These are phyloP conservation scores for Spisula solida DNA, from an alignment of 2,888 invertebrate genomes.

Conservation along the genomic window DNA sequence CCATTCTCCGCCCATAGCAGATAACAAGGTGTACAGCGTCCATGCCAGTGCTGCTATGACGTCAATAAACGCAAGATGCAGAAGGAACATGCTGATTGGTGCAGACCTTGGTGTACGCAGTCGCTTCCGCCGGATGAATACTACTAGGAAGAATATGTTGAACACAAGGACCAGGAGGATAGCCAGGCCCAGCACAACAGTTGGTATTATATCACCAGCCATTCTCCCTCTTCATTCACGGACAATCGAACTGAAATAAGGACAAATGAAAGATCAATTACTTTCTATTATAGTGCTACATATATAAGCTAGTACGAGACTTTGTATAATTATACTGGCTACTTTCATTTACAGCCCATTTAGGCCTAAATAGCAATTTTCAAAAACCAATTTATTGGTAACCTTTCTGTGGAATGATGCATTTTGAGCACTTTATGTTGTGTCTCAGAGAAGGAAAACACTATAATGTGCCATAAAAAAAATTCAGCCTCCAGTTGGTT, in stretches of 20 bases:
- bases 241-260: background rate
- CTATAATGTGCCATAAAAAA: no score
- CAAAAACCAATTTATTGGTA: no score
- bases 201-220: conserved; percentile 28
- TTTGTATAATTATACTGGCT: no score
- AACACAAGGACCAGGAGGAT: conserved; percentile 56
- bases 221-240: background rate
- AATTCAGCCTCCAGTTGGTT: no score
- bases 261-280: background rate
- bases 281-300: no score
- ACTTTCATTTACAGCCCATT: no score
- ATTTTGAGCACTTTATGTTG: no score
- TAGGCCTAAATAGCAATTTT: no score
- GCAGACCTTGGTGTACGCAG: conserved; percentile 62
- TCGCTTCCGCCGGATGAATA: conserved; percentile 62
- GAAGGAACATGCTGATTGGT: conserved; percentile 60
- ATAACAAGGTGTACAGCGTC: conserved; percentile 71
- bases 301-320: no score
- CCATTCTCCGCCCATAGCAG: conserved; percentile 71
- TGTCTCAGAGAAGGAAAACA: no score
- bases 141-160: conserved; percentile 64
- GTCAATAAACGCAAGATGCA: conserved; percentile 73
- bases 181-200: conserved; percentile 51
- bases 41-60: conserved; percentile 73
- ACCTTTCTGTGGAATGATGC: no score